phyloP scores from a whole-genome alignment of 2,113 vertebrate genomes.

The Oreochromis spilurus region DNA sequence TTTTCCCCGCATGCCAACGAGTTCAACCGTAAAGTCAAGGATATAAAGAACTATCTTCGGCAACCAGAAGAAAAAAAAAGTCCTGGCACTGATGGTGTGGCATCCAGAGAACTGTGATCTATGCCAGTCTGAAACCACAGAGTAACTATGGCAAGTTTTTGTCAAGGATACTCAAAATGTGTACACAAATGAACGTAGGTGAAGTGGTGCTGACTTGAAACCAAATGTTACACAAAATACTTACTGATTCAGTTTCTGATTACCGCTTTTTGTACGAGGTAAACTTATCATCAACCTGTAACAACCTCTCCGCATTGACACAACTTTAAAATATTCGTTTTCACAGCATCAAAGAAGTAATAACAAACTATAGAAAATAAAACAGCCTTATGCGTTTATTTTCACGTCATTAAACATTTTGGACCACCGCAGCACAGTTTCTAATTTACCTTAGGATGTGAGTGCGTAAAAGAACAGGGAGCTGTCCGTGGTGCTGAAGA shows the following conservation, averaged over 20 bases:
- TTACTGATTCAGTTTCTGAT: background rate
- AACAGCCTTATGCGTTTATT: background rate
- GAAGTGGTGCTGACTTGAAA: background rate
- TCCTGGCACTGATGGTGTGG: background rate
- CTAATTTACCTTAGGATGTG: background rate
- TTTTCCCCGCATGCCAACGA: background rate
- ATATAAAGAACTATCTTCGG: background rate
- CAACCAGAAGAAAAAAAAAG: background rate
- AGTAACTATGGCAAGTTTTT: background rate
- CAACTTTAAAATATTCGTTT: background rate
- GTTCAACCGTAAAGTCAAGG: background rate
- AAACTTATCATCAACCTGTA: background rate
- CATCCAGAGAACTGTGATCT: background rate
- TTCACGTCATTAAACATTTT: background rate
- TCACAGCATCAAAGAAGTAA: background rate
- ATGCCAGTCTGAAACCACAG: background rate
- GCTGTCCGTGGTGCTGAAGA: slow-evolving; percentile 1
- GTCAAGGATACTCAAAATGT: background rate
- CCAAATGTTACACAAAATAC: background rate
- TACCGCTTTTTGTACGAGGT: background rate
- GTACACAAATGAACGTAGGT: background rate
- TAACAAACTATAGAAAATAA: background rate
- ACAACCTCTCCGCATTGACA: background rate
- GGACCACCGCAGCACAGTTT: background rate
- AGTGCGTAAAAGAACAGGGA: background rate